Base-by-base conservation (phyloP, 2,888 invertebrate genomes). In the Drosophila basisetae region DNA sequence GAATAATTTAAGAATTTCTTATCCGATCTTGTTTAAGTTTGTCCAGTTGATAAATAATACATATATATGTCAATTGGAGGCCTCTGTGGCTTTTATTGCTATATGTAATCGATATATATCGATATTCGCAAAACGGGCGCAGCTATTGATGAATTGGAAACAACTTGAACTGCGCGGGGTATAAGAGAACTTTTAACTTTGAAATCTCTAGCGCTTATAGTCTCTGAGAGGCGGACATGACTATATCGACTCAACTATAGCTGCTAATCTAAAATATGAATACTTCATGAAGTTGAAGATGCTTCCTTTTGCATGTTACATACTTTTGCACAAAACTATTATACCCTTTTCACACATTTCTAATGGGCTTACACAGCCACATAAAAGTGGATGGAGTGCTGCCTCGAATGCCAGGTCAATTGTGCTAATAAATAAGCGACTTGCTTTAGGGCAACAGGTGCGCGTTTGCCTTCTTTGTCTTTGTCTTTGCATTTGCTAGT, bases 401-500 rank as follows among this genome's bases (percentile, higher is more conserved):
- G 72, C 31, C 58, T 60, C 52, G 72, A 73, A 80, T 82, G 66
- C 71, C 75, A 73, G 31, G 78, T 73, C 85, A 87, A 84, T 87
- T 82, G 89, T 71, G 82, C 74, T 78, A 82, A 82, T 89, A 86
- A 89, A 87, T 68, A 77, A 76, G 70, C 64, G 71, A 84, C 78
- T 80, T 80, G 89, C 82, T 84, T 67, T 67, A 41, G 64, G 60
- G 50, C 76, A 81, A 82, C 89, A 87, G 84, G 84, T 86, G 78
- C 59, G 30, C 39, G 69, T 28, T 60, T 78, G 35, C 59, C 31
- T 54, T 50, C 47, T 39, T 31, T 43, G 33, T 61, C 41, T 49
- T 49, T 31, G n/a, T 33, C n/a, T 59, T 16, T 41, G 41, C 31
- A 30, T 60, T 31, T 25, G 63, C 67, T n/a, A 53, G 13, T 47